phyloP scores from a whole-genome alignment of 2,888 invertebrate species.

The Scrobipalpa costella region DNA sequence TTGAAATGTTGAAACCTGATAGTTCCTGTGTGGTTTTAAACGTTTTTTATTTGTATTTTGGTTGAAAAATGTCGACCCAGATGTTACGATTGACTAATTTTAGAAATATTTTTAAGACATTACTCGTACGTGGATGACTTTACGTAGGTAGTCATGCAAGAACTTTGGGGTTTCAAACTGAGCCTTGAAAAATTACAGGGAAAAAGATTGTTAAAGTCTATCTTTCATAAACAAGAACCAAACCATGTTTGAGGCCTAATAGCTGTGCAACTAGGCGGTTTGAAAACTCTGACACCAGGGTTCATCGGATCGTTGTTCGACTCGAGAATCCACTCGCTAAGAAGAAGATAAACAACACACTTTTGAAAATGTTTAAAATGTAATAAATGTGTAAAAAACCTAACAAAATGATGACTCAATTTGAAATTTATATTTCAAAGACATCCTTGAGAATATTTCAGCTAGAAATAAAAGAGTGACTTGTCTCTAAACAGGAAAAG shows the following conservation, averaged over 20 bases:
- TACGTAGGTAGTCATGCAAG: not conserved
- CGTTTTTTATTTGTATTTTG: conserved; percentile 50
- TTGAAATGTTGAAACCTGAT: conserved; percentile 58
- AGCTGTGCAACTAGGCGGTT: too few species aligned
- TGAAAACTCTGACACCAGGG: too few species aligned
- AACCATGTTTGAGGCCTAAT: too few species aligned
- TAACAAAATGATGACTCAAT: too few species aligned
- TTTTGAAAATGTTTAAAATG: too few species aligned
- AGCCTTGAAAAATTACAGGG: too few species aligned
- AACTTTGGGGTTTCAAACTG: not conserved
- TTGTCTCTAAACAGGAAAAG: not conserved
- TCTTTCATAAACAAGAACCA: too few species aligned
- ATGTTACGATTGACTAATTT: conserved; percentile 39
- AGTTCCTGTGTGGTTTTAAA: conserved; percentile 48
- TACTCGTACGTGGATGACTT: not conserved
- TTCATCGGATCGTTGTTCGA: too few species aligned
- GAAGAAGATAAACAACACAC: too few species aligned
- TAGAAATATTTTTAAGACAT: conserved; percentile 10
- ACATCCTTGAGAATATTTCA: not conserved
- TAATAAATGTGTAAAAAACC: too few species aligned
- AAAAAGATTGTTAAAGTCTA: too few species aligned
- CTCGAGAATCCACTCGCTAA: too few species aligned
- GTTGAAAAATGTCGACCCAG: conserved; percentile 44
- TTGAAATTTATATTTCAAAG: not conserved
- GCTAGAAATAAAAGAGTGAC: not conserved